Evolutionary conservation across 2,888 invertebrate species (phyloP).

Genomic region (Mesorhabditis spiculigera): DNA sequence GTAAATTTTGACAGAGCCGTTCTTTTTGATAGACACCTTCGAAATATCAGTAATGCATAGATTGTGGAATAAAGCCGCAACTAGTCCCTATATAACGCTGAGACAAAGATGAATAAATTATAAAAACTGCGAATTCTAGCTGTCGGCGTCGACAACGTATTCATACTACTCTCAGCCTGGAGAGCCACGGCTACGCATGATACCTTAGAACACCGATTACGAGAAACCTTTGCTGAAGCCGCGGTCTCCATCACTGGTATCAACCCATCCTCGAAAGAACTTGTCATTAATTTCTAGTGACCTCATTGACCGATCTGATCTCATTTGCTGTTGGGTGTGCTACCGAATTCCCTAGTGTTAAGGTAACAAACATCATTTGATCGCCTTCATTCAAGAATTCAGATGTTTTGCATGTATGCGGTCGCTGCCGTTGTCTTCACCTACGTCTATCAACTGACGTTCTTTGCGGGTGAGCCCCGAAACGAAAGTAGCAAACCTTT

Average conservation of each 20-base stretch:
- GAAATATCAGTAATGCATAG: no score
- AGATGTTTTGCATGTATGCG: slow-evolving; percentile 89
- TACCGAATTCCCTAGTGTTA: slow-evolving; percentile 87
- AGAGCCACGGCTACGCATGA: slow-evolving; percentile 72
- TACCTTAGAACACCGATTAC: slow-evolving; percentile 79
- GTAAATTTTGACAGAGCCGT: no score
- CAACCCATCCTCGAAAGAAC: background rate
- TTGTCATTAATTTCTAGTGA: slow-evolving; percentile 67
- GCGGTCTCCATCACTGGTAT: slow-evolving; percentile 82
- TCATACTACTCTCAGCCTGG: slow-evolving; percentile 92
- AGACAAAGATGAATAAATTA: background rate
- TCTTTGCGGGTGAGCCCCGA: slow-evolving; percentile 74
- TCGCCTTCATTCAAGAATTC: slow-evolving; percentile 4
- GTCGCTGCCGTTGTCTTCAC: slow-evolving; percentile 85
- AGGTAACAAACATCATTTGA: slow-evolving; percentile 20
- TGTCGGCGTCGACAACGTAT: slow-evolving; percentile 91
- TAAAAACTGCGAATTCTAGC: slow-evolving; percentile 66
- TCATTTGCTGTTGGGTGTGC: slow-evolving; percentile 87
- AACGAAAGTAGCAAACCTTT: slow-evolving; percentile 10
- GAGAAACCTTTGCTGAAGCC: slow-evolving; percentile 81
- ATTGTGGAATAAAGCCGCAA: no score
- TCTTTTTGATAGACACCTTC: no score
- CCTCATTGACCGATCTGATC: slow-evolving; percentile 82
- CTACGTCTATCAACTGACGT: slow-evolving; percentile 85
- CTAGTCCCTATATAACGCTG: background rate